Base-by-base conservation (phyloP, 2,797 vertebrate genomes). In the Psittacula echo region DNA sequence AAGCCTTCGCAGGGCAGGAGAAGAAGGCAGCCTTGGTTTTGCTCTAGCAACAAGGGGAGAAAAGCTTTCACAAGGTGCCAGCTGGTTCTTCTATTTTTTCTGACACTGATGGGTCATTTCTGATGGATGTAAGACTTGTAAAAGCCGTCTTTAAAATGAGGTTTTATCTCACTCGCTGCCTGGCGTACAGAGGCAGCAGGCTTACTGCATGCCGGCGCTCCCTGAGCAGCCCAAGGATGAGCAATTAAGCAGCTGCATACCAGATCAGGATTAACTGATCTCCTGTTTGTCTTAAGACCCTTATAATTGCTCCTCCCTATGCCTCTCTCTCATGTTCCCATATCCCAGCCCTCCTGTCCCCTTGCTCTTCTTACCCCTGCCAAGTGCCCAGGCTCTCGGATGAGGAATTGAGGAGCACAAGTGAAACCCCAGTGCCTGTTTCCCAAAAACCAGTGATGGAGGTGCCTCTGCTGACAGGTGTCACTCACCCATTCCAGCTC, bases 401-500 rank as follows among this genome's bases (percentile, higher is more conserved):
- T 1, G 6, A 37, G 39, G 23, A 62, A 23, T 0, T 7, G 7
- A 58, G 29, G 8, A 56, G 29, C 2, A 1, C 15, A 75, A 26
- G 58, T 84, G 58, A 70, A 45, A 67, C 10, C 4, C 32, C 58
- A 62, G 34, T 2, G 5, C 20, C 41, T 85, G 62, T 34, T 37
- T 81, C 61, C 61, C 45, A 73, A 45, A 77, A 91, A 7, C 14
- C 12, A 9, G 5, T 9, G 3, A 11, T 3, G 3, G 21, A 23
- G 32, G 9, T 54, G 44, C 9, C 37, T 60, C 41, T 62, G 70
- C 78, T 87, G 79, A 72, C 84, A 77, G 48, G 13, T 87, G 56
- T 66, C 95, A 92, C 75, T 95, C 91, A 65, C 30, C 11, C 29
- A 45, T 67, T 50, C 58, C 70, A 89, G 90, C 53, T 76, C 67